A percentile compares a stretch with the other conserved stretches of the same genome.
Conservation (phyloP, 2,888 invertebrate species). For the Slavum lentiscoides region DNA sequence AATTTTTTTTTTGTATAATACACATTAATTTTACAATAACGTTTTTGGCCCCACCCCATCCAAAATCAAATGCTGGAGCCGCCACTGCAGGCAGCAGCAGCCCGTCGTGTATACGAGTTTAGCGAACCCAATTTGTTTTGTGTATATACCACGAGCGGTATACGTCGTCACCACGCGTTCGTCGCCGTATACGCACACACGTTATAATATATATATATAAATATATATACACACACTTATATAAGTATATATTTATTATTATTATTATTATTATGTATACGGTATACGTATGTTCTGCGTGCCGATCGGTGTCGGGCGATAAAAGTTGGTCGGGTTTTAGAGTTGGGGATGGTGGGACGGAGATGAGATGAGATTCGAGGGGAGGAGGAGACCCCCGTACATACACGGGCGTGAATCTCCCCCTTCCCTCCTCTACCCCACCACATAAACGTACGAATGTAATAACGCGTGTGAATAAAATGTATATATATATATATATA, state of each 20-base stretch:
- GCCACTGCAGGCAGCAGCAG: not conserved
- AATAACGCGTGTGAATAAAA: not conserved
- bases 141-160: not conserved
- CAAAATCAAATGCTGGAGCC: no score
- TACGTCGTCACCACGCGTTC: not conserved
- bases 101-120: not conserved
- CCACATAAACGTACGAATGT: no score
- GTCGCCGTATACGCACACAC: no score
- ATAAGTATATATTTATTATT: not conserved
- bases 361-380: no score
- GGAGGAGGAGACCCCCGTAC: not conserved
- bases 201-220: not conserved
- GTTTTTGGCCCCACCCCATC: no score
- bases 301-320: conserved; percentile 25
- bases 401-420: conserved; percentile 8
- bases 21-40: no score
- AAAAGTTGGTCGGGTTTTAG: conserved; percentile 17
- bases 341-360: not conserved
- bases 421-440: not conserved
- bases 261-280: not conserved
- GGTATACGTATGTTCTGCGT: not conserved
- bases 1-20: no score
- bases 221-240: no score
- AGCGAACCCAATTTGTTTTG: conserved; percentile 31
- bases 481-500: conserved; percentile 4